Evolutionary conservation across 2,797 vertebrate genomes (phyloP).

Genomic region (Cheirogaleus major): DNA sequence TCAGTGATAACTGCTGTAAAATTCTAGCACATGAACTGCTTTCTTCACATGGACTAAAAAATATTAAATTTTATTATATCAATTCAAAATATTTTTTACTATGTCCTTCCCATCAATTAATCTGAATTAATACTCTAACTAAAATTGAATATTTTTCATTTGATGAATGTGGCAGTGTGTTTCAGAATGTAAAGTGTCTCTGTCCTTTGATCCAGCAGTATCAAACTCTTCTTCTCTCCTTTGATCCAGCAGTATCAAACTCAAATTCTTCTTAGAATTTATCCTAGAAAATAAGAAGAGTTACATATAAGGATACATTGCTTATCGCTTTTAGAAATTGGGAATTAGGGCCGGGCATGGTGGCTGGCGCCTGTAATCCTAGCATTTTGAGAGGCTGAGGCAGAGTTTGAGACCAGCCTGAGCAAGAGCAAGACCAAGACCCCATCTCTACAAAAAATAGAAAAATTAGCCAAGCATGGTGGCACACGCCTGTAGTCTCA

Average conservation of each 20-base stretch:
- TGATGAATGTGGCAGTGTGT: background rate
- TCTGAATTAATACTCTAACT: background rate
- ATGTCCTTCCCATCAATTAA: background rate
- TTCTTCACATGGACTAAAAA: background rate
- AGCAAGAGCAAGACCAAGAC: background rate
- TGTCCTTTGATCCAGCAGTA: background rate
- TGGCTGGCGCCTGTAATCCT: background rate
- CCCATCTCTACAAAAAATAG: background rate
- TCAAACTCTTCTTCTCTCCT: background rate
- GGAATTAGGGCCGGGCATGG: background rate
- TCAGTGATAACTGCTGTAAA: background rate
- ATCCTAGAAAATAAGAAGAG: background rate
- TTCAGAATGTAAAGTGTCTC: conserved; percentile 14
- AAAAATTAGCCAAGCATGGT: background rate
- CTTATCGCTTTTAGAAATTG: conserved; percentile 7
- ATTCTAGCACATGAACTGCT: background rate
- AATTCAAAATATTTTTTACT: background rate
- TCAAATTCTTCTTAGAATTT: background rate
- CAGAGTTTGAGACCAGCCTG: background rate
- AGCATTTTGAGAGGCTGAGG: background rate
- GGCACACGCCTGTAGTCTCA: background rate
- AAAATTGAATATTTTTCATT: background rate
- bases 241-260: background rate
- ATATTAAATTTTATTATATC: background rate
- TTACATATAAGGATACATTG: background rate